Base-by-base conservation (phyloP, 1,140 invertebrate genomes). In the Formica exsecta region DNA sequence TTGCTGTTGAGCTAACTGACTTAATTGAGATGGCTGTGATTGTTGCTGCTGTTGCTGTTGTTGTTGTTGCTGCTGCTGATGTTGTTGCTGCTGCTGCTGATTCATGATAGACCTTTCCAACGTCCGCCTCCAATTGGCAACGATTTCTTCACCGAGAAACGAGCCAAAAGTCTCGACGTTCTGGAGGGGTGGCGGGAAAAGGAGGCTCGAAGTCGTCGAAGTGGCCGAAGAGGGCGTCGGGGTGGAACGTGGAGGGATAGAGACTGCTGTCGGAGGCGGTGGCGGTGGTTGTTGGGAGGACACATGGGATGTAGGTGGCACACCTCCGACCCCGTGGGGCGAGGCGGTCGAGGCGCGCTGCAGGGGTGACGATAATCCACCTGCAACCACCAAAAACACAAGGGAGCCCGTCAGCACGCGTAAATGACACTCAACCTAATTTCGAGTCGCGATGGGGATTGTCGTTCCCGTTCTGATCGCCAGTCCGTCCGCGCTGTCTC, bases 111-210 rank as follows among this genome's bases (percentile, higher is more conserved):
- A 96, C 75, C 96, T 95, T 94, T 97, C 97, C 91, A 97, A 95
- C 89, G 96, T 96, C 91, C 97, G 96, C 92, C 97, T 96, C 97
- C 97, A 98, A 93, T 97, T 97, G 88, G 97, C 97, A 87, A 97
- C 97, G 88, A 97, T 97, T 93, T 97, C 97, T 94, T 97, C 97
- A 91, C 97, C 97, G 80, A 97, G 95, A 86, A 97, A 96, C 61
- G 96, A 96, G 91, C 97, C 96, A 93, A 97, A 97, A 38, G 96
- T 96, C 93, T 97, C 97, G 90, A 97, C 96, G 92, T 96, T 97
- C 94, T 97, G 96, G 44, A 96, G 96, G 74, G 96, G 95, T 59
- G 96, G 96, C 36, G 96, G 96, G 89, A 95, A 95, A 74, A 96
- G 94, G 89, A 95, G 94, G 77, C 93, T 94, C 79, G 95, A 93